Evolutionary conservation across 2,797 vertebrate genomes (phyloP).

Genomic region (Gallinago nigripennis): DNA sequence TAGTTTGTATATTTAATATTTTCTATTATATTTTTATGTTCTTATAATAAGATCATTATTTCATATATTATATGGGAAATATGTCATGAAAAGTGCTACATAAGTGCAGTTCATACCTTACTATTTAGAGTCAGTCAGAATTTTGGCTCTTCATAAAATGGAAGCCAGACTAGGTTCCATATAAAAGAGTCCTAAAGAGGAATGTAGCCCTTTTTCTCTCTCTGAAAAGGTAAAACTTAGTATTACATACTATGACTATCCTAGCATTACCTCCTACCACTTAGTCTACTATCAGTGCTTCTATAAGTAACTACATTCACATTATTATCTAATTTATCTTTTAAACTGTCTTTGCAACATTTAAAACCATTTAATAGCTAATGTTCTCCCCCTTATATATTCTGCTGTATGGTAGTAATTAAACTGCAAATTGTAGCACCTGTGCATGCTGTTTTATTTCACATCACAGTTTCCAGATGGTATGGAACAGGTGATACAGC

Average conservation of each 20-base stretch:
- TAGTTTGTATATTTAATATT: not conserved
- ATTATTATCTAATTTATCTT: not conserved
- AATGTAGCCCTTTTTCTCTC: not conserved
- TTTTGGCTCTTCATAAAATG: not conserved
- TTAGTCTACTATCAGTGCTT: not conserved
- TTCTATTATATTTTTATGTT: not conserved
- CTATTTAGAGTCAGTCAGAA: not conserved
- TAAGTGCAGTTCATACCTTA: not conserved
- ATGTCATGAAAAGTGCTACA: not conserved
- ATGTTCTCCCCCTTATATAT: rapidly evolving
- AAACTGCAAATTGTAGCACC: not conserved
- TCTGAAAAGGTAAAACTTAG: not conserved
- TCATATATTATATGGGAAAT: not conserved
- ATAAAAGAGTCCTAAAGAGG: not conserved
- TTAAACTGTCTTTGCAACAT: not conserved
- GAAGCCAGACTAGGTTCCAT: not conserved
- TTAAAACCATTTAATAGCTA: not conserved
- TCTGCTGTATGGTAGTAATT: not conserved
- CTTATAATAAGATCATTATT: not conserved
- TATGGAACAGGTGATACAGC: not conserved
- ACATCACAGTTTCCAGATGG: not conserved
- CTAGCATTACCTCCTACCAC: not conserved
- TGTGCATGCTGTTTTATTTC: slow-evolving; percentile 18
- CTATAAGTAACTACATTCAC: not conserved
- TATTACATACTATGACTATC: not conserved